These are phyloP conservation scores for Helicoverpa assulta DNA, from an alignment of 2,888 invertebrate genomes.

Conservation along the genomic window DNA sequence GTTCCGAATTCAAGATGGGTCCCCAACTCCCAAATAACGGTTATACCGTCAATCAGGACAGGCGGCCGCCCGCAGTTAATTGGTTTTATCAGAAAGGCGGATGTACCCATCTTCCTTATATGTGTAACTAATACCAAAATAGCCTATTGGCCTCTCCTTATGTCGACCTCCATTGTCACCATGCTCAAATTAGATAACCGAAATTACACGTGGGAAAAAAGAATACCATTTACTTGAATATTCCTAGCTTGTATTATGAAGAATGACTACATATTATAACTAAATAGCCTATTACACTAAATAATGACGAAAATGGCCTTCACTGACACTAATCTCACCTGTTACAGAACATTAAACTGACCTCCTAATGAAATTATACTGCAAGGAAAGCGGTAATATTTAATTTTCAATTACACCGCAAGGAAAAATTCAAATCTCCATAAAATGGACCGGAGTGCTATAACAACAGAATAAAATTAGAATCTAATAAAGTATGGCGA, in stretches of 20 bases:
- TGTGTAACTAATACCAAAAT: slow-evolving; percentile 2
- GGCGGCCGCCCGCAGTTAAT: neutral
- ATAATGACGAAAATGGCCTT: slow-evolving; percentile 25
- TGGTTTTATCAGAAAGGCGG: slow-evolving; percentile 1
- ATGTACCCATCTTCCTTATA: slow-evolving; percentile 2
- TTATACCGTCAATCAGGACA: neutral
- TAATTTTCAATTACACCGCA: slow-evolving; percentile 46
- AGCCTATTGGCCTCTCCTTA: neutral
- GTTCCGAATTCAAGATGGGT: neutral
- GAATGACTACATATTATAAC: neutral
- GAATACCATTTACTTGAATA: too few species aligned
- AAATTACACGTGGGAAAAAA: neutral
- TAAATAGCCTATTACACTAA: slow-evolving; percentile 16
- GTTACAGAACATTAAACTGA: slow-evolving; percentile 42
- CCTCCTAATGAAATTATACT: slow-evolving; percentile 46
- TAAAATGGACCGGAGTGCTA: slow-evolving; percentile 16
- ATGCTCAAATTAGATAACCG: neutral
- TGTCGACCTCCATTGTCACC: neutral
- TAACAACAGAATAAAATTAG: slow-evolving; percentile 37
- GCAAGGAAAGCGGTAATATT: slow-evolving; percentile 41
- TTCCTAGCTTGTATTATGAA: too few species aligned
- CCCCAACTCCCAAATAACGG: neutral
- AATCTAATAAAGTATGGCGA: slow-evolving; percentile 39
- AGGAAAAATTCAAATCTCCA: slow-evolving; percentile 36
- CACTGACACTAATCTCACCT: slow-evolving; percentile 33